Conservation (phyloP, 2,113 vertebrate species). For the Phalacrocorax pelagicus region DNA sequence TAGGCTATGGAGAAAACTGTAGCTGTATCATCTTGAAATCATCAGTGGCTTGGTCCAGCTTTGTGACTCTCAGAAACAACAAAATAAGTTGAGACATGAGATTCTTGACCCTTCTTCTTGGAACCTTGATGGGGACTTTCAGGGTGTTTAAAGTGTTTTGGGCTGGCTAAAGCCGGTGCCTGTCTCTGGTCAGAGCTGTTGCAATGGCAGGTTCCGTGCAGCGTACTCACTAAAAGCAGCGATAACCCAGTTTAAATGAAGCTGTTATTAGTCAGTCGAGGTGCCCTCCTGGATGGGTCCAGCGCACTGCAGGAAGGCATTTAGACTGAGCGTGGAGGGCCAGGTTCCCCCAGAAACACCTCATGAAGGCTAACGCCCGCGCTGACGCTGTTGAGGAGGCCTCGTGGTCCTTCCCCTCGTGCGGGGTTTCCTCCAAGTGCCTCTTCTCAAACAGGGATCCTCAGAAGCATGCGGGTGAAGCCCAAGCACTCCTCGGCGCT, state of each 20-base stretch:
- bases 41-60: background rate
- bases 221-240: fast-evolving
- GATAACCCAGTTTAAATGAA: background rate
- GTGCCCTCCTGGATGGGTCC: background rate
- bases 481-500: fast-evolving
- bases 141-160: background rate
- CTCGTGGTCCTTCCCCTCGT: fast-evolving
- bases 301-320: fast-evolving
- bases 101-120: background rate
- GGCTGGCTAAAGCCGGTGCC: background rate
- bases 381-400: fast-evolving
- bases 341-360: fast-evolving
- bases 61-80: background rate
- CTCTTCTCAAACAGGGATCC: fast-evolving
- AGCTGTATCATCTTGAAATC: background rate
- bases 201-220: fast-evolving
- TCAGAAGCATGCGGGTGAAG: background rate
- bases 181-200: background rate
- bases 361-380: fast-evolving
- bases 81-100: fast-evolving
- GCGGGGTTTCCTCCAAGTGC: fast-evolving
- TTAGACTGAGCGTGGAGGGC: too few species aligned
- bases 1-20: background rate
- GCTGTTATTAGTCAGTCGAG: fast-evolving
- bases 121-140: background rate